These are phyloP conservation scores for Narcine bancroftii DNA, from an alignment of 2,113 vertebrate species.

Conservation along the genomic window DNA sequence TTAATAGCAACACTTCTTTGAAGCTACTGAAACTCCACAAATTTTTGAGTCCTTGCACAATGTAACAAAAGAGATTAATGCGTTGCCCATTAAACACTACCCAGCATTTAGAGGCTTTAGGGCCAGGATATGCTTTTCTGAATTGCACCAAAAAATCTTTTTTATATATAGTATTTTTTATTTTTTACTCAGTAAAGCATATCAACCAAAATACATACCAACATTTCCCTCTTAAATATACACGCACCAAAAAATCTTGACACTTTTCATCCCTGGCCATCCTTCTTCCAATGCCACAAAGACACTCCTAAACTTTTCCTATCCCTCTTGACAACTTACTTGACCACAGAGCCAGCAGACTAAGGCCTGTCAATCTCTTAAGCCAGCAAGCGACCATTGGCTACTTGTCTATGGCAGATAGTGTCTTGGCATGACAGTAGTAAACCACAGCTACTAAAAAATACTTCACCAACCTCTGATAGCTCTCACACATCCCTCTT, in stretches of 20 bases:
- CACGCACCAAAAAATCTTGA: neutral
- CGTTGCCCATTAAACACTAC: neutral
- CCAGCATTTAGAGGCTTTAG: neutral
- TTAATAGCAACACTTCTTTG: no score
- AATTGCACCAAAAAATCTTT: neutral
- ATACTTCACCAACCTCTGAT: neutral
- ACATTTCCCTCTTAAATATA: no score
- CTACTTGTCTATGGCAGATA: neutral
- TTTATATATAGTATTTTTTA: no score
- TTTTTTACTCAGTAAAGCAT: no score
- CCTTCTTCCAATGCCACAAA: neutral
- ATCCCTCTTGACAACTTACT: neutral
- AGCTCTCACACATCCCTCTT: neutral
- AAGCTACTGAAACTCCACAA: no score
- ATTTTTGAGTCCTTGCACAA: neutral
- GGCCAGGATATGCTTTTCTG: neutral
- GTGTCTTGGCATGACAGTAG: neutral
- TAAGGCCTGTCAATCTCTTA: neutral
- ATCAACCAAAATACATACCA: no score
- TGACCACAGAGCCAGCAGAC: neutral
- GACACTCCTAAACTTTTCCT: neutral
- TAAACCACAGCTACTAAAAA: neutral
- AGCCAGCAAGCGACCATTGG: no score
- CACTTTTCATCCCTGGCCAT: neutral
- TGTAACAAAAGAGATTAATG: neutral